Evolutionary conservation across 1,140 invertebrate genomes (phyloP).

Genomic region (Colletes latitarsis): DNA sequence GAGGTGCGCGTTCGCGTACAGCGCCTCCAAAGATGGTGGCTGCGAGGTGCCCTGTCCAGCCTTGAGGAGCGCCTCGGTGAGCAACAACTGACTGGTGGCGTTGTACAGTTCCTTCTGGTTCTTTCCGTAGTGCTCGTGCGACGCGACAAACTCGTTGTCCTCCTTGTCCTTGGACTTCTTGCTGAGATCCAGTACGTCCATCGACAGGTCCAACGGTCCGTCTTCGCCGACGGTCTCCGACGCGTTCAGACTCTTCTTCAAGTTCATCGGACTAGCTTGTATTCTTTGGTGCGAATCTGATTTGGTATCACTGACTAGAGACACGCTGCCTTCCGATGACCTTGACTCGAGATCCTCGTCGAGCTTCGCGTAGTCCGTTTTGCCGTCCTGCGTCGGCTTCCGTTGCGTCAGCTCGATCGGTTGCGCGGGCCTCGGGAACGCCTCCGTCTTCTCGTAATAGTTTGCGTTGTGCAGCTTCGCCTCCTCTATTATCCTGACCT

Average conservation of each 20-base stretch:
- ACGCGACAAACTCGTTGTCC: slow-evolving; percentile 45
- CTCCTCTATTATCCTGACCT: slow-evolving; percentile 41
- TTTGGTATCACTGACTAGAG: slow-evolving; percentile 79
- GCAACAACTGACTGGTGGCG: slow-evolving; percentile 79
- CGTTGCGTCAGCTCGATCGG: slow-evolving; percentile 48
- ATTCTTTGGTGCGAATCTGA: slow-evolving; percentile 75
- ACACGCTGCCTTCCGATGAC: slow-evolving; percentile 72
- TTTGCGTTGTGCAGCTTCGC: slow-evolving; percentile 43
- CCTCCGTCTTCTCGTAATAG: slow-evolving; percentile 41
- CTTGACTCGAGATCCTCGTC: slow-evolving; percentile 74
- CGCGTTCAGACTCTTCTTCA: slow-evolving; percentile 56
- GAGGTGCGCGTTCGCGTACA: slow-evolving; percentile 82
- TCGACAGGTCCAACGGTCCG: slow-evolving; percentile 88
- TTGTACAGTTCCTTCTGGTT: slow-evolving; percentile 79
- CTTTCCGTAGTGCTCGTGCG: slow-evolving; percentile 43
- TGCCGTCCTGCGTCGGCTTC: slow-evolving; percentile 22
- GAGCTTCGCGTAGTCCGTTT: slow-evolving; percentile 53
- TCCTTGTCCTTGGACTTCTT: slow-evolving; percentile 85
- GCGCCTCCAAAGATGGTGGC: slow-evolving; percentile 78
- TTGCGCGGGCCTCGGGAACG: slow-evolving; percentile 48
- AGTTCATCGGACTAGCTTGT: slow-evolving; percentile 75
- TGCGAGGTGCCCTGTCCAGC: slow-evolving; percentile 75
- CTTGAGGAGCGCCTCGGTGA: slow-evolving; percentile 84
- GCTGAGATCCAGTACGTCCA: slow-evolving; percentile 93
- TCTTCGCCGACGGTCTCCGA: slow-evolving; percentile 74